A percentile compares a stretch with the other conserved stretches of the same genome.
phyloP scores from a whole-genome alignment of 2,888 invertebrate species.

The Onthophagus sagittarius region DNA sequence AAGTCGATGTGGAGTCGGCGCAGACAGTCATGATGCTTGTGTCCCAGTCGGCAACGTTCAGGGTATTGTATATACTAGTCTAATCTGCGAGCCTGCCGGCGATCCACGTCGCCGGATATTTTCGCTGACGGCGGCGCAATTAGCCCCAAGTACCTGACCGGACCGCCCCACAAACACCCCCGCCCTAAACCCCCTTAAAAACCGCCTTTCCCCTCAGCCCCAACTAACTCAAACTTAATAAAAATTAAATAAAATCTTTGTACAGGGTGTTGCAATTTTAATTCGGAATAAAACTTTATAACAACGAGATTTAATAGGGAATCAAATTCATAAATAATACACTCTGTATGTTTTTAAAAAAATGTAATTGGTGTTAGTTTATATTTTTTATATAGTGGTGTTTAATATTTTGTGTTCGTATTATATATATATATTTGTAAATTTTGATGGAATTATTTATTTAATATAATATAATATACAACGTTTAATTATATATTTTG shows the following conservation, averaged over 20 bases:
- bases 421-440: background rate
- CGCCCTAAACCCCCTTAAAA: background rate
- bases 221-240: background rate
- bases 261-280: no score
- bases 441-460: no score
- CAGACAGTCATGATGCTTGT: conserved; percentile 21
- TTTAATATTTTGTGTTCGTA: background rate
- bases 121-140: conserved; percentile 42
- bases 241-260: no score
- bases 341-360: background rate
- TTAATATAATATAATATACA: no score
- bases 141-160: conserved; percentile 48
- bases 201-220: background rate
- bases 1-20: conserved; percentile 14
- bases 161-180: conserved; percentile 34
- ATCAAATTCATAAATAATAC: background rate
- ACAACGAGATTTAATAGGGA: no score
- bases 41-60: conserved; percentile 46
- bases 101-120: conserved; percentile 37
- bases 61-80: conserved; percentile 52
- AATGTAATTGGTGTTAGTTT: background rate
- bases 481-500: no score
- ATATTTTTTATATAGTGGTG: background rate
- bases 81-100: conserved; percentile 45
- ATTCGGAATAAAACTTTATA: no score